A percentile compares a stretch with the other conserved stretches of the same genome.
These are phyloP conservation scores for Atherix ibis DNA, from an alignment of 2,888 invertebrate genomes.

Conservation along the genomic window DNA sequence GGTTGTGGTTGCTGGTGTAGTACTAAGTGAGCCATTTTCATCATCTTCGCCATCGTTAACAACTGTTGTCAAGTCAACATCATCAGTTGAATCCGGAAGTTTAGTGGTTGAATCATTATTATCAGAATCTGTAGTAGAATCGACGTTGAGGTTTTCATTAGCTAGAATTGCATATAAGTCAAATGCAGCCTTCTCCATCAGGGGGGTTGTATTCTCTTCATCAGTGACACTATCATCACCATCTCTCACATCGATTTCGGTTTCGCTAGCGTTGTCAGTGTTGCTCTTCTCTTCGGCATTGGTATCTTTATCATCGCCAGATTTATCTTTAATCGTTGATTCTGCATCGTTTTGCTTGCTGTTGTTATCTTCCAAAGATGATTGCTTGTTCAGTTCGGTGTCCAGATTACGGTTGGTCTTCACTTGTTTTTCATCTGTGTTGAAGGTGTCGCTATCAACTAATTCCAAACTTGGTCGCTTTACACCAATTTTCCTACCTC, in stretches of 20 bases:
- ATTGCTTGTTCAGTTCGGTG: conserved; percentile 16
- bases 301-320: neutral
- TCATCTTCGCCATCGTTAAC: too few species aligned
- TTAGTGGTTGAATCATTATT: conserved; percentile 22
- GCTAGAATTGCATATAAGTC: conserved; percentile 68
- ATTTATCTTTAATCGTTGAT: too few species aligned
- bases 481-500: conserved; percentile 24
- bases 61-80: conserved; percentile 25
- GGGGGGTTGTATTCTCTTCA: conserved; percentile 39
- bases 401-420: conserved; percentile 27
- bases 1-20: conserved; percentile 35
- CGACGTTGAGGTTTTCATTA: conserved; percentile 43
- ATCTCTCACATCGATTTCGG: neutral
- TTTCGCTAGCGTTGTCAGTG: neutral
- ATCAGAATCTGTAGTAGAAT: conserved; percentile 29
- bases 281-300: neutral
- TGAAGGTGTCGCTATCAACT: conserved; percentile 68
- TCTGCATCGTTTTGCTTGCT: neutral
- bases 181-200: conserved; percentile 68
- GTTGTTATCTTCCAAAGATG: conserved; percentile 5
- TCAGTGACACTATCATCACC: conserved; percentile 17
- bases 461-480: conserved; percentile 64
- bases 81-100: conserved; percentile 16
- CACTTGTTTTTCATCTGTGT: conserved; percentile 39
- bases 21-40: conserved; percentile 38